Evolutionary conservation across 2,797 vertebrate species (phyloP).

Genomic region (Mustela erminea): DNA sequence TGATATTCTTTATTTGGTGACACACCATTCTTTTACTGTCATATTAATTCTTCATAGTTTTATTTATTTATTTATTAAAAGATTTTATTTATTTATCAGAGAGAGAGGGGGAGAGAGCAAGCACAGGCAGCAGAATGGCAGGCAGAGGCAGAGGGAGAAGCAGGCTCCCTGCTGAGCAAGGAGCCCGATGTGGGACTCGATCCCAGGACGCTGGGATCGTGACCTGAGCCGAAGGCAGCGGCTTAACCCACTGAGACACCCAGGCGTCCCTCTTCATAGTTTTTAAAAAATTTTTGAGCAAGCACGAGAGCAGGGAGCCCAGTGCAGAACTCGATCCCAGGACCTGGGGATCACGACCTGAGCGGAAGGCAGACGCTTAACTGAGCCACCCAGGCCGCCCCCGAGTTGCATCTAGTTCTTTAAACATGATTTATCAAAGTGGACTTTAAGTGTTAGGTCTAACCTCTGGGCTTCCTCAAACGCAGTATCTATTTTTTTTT

Average conservation of each 20-base stretch:
- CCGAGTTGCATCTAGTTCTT: background rate
- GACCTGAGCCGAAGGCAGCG: no score
- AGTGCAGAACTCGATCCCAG: accelerated
- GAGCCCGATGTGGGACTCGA: no score
- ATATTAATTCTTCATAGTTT: background rate
- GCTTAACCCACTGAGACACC: no score
- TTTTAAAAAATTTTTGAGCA: background rate
- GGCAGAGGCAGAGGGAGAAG: no score
- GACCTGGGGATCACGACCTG: background rate
- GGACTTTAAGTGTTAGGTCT: background rate
- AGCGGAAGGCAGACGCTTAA: accelerated
- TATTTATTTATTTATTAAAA: no score
- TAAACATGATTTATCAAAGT: background rate
- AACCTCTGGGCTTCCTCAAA: background rate
- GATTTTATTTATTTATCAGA: no score
- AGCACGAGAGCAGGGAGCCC: no score
- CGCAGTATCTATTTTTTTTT: background rate
- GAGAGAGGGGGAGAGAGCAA: no score
- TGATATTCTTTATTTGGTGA: background rate
- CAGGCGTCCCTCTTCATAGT: background rate
- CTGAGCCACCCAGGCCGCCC: background rate
- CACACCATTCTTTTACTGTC: background rate
- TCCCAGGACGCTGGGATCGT: no score
- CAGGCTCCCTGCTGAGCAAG: no score
- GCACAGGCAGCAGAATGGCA: no score